Base-by-base conservation (phyloP, 2,797 vertebrate genomes). In the Pipistrellus nathusii region DNA sequence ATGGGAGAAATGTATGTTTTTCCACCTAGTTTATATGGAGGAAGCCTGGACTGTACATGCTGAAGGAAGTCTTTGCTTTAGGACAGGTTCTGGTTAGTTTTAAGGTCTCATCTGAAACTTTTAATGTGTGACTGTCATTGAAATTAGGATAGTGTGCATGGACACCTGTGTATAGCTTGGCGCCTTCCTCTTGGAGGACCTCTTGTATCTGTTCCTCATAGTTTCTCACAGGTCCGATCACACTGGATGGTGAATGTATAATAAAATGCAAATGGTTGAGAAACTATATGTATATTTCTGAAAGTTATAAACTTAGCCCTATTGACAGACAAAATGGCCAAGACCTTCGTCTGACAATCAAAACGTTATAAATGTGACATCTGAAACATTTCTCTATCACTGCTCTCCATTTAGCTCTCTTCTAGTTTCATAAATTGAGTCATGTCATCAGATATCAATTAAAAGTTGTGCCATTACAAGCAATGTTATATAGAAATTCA, bases 381-480 rank as follows among this genome's bases (percentile, higher is more conserved):
- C 3, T 11, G 20, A 82, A 78, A 48, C n/a, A 20, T 64, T 75
- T 77, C 48, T 59, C 30, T n/a, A 48, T 53, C 8, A 5, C 30
- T 23, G 66, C 6, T 9, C 9, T 64, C 57, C 27, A 57, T 89
- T 71, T 78, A 55, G 53, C 35, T 53, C 23, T 81, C 88, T 84
- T 76, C 30, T 77, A 72, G 30, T n/a, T 86, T 66, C 20, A 55
- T 20, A 30, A 83, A 91, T 15, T 64, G 6, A 75, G 41, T 93
- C 44, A 8, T 55, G 44, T 87, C 30, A 71, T 78, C 72, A 57
- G 15, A 46, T 51, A 90, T 13, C 68, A 81, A 64, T 94, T 90
- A 62, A n/a, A 85, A 93, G 25, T 38, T 77, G 23, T 77, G n/a
- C 20, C 75, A 85, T 95, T 87, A 84, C 44, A 73, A 93, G 84